phyloP scores from a whole-genome alignment of 2,888 invertebrate genomes.

The Podabrus alpinus region DNA sequence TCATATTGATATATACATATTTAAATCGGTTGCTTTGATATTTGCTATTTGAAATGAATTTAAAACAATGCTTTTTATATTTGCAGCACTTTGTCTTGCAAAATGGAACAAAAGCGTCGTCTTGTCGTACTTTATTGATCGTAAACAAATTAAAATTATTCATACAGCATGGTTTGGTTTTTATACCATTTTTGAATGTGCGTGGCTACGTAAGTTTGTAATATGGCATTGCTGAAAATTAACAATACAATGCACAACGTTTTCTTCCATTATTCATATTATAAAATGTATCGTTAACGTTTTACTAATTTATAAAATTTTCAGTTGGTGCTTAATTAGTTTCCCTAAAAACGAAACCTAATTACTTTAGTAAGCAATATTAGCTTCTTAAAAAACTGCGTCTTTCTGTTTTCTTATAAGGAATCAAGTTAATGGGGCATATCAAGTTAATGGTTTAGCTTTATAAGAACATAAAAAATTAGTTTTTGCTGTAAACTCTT shows the following conservation, averaged over 20 bases:
- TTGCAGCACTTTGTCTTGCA: not conserved
- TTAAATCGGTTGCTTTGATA: not conserved
- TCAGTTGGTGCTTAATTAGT: not conserved
- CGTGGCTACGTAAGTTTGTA: not conserved
- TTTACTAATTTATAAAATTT: not conserved
- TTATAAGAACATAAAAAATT: slow-evolving; percentile 2
- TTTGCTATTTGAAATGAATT: not conserved
- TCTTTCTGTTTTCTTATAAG: not conserved
- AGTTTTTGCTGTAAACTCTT: not conserved
- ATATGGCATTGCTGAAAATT: not conserved
- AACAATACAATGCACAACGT: not conserved
- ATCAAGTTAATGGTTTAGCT: not conserved
- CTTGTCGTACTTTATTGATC: not conserved
- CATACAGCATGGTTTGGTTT: not conserved
- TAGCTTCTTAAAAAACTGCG: not conserved
- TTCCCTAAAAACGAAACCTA: not conserved
- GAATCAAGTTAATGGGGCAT: not conserved
- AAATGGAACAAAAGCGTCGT: not conserved
- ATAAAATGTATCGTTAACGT: not conserved
- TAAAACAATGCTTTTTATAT: not conserved
- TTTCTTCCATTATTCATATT: not conserved
- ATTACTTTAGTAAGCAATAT: not conserved
- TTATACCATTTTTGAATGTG: not conserved
- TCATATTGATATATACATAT: not conserved
- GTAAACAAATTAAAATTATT: not conserved